phyloP scores from a whole-genome alignment of 2,113 vertebrate genomes.

The Proteles cristata region DNA sequence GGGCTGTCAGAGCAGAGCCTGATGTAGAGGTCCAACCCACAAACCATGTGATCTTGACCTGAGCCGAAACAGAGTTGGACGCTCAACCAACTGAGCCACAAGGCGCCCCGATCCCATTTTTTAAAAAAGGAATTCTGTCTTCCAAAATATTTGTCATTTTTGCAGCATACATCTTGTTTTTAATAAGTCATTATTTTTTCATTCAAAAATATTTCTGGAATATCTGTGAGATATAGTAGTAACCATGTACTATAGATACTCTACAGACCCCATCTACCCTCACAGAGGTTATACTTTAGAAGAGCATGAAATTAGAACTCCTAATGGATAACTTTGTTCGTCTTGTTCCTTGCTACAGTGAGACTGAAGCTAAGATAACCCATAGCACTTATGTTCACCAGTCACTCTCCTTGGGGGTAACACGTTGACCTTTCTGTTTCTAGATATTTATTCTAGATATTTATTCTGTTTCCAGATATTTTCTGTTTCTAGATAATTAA shows the following conservation, averaged over 20 bases:
- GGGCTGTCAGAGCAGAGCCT: too few relatives aligned
- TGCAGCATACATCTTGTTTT: not conserved
- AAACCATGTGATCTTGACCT: too few relatives aligned
- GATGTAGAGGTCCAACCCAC: too few relatives aligned
- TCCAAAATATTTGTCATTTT: not conserved
- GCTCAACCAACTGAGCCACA: too few relatives aligned
- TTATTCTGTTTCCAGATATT: too few relatives aligned
- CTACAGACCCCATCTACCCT: rapidly evolving
- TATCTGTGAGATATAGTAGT: not conserved
- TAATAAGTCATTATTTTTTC: not conserved
- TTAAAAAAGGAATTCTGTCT: not conserved
- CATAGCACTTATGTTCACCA: rapidly evolving
- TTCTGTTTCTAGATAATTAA: too few relatives aligned
- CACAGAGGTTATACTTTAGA: not conserved
- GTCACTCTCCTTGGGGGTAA: not conserved
- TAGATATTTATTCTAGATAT: too few relatives aligned
- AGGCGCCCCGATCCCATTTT: too few relatives aligned
- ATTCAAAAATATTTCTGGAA: not conserved
- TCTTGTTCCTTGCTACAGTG: rapidly evolving
- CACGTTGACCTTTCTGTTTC: not conserved
- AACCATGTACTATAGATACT: rapidly evolving
- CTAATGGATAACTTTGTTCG: rapidly evolving
- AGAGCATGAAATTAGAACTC: not conserved
- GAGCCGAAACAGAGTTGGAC: too few relatives aligned
- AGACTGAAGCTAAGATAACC: not conserved